phyloP scores from a whole-genome alignment of 2,113 vertebrate species.

The Rhinichthys klamathensis region DNA sequence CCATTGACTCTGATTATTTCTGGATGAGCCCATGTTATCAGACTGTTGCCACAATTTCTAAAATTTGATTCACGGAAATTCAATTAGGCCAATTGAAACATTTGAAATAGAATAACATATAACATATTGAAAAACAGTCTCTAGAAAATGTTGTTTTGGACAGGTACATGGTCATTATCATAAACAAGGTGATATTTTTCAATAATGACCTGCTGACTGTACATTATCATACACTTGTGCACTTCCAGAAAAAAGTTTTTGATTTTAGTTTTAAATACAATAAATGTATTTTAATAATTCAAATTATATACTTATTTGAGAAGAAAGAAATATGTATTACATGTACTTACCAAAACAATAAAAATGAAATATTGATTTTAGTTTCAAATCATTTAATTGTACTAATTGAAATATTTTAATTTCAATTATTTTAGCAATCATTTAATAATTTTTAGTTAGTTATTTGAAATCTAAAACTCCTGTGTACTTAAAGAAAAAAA shows the following conservation, averaged over 20 bases:
- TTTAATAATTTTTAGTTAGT: neutral
- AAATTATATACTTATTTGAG: neutral
- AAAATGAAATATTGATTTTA: too few relatives aligned
- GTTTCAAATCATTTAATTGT: too few relatives aligned
- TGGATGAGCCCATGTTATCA: too few relatives aligned
- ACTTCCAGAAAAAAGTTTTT: neutral
- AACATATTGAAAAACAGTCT: too few relatives aligned
- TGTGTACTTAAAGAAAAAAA: neutral
- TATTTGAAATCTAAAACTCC: neutral
- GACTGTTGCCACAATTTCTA: too few relatives aligned
- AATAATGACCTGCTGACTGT: neutral
- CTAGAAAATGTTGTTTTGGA: too few relatives aligned
- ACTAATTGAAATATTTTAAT: neutral
- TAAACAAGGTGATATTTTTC: neutral
- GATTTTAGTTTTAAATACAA: too few relatives aligned
- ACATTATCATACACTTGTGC: neutral
- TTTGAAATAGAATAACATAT: too few relatives aligned
- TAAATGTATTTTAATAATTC: neutral
- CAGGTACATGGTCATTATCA: neutral
- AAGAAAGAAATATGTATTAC: neutral
- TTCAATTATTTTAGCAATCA: neutral
- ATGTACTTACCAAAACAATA: neutral
- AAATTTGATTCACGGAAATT: too few relatives aligned
- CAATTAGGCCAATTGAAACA: too few relatives aligned
- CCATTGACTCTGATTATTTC: too few relatives aligned